These are phyloP conservation scores for Corvus hawaiiensis DNA, from an alignment of 2,113 vertebrate species.

Conservation along the genomic window DNA sequence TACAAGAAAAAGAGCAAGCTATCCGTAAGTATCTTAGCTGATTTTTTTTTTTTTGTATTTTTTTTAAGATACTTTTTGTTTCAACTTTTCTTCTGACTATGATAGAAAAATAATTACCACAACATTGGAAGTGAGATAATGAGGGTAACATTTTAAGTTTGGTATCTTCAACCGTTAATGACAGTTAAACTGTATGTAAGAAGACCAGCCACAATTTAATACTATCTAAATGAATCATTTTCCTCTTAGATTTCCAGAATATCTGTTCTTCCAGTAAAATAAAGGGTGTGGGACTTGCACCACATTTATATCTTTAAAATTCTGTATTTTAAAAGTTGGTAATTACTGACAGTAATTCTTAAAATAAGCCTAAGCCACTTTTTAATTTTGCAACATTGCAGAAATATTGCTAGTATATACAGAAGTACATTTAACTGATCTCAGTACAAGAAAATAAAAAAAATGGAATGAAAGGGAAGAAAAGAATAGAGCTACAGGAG, in stretches of 20 bases:
- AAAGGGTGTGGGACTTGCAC: background rate
- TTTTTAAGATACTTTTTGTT: background rate
- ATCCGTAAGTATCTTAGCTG: constrained; percentile 77
- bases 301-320: constrained; percentile 39
- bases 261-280: constrained; percentile 51
- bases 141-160: constrained; percentile 73
- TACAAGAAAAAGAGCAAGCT: constrained; percentile 80
- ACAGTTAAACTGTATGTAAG: constrained; percentile 72
- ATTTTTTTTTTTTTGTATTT: background rate
- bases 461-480: constrained; percentile 12
- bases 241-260: constrained; percentile 43
- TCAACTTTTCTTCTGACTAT: background rate
- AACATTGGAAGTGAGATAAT: constrained; percentile 69
- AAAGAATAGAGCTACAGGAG: constrained; percentile 76
- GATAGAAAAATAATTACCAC: constrained; percentile 57
- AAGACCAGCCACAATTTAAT: constrained; percentile 78
- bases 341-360: constrained; percentile 52
- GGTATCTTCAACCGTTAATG: constrained; percentile 74
- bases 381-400: constrained; percentile 57
- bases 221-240: constrained; percentile 73
- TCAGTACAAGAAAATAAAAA: constrained; percentile 65
- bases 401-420: constrained; percentile 62
- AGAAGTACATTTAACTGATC: constrained; percentile 68
- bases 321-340: constrained; percentile 57
- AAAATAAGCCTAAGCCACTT: constrained; percentile 61